Evolutionary conservation across 23 tunicate genomes (phyloP), one percentile per base, ranked within the genome.

Genomic region (Ascidia mentula): DNA sequence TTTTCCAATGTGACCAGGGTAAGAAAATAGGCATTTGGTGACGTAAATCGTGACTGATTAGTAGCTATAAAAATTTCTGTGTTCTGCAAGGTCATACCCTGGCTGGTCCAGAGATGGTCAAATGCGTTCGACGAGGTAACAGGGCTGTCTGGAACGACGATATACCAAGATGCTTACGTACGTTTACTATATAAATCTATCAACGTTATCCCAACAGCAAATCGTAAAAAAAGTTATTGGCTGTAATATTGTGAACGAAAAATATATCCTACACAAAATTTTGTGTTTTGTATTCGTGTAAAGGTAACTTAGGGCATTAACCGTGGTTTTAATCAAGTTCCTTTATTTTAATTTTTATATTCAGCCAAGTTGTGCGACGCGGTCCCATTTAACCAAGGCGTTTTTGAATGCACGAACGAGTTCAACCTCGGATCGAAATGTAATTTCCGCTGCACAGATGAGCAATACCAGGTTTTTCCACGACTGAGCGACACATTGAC

Each of bases 91-190:
- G 65, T 3, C 24, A 53, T 9, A 28, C 22, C 13, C 22, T 53
- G 65, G 65, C 65, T 53, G 65, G 65, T 53, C 65, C 65, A 26
- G 65, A 53, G 65, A 53, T 9, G 65, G 65, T 53, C 13, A 53
- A 26, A 28, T 53, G 65, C 13, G 28, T 20, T 3, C 22, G 24
- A 53, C 22, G 65, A 53, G 65, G 65, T 3, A 53, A 53, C 65
- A 20, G 22, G 13, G 65, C 65, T 5, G 65, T 20, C 13, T 53
- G 65, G 65, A 53, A 53, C 65, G 65, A 28, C 13, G 65, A 53
- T 28, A 53, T 53, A 20, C 65, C 65, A 5, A 6, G 65, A 53
- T 53, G 65, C 24, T 9, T 53, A 53, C 65, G 65, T 53, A 1
- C 22, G 65, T n/a, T n/a, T 53, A 42, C 53, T 5, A 53, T 20